Conservation (phyloP, 2,888 invertebrate genomes). For the Galerucella pusilla region DNA sequence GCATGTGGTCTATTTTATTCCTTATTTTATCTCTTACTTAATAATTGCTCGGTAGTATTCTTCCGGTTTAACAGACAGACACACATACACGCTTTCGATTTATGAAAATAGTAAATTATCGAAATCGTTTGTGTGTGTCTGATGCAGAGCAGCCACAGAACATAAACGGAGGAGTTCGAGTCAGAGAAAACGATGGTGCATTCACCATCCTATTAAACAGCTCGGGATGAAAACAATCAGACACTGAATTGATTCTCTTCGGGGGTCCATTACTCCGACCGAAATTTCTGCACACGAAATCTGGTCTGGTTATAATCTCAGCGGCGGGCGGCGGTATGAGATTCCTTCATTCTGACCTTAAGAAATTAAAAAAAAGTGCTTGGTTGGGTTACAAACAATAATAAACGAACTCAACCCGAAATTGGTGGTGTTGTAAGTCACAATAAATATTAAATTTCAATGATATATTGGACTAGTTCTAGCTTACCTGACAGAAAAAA, state of each 20-base stretch:
- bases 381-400: no score
- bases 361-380: neutral
- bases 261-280: slow-evolving; percentile 64
- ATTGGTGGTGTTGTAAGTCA: no score
- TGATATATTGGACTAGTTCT: no score
- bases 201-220: slow-evolving; percentile 63
- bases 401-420: no score
- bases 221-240: slow-evolving; percentile 66
- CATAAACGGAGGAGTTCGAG: slow-evolving; percentile 15
- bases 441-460: no score
- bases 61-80: slow-evolving; percentile 44
- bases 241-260: slow-evolving; percentile 65
- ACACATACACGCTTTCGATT: slow-evolving; percentile 39
- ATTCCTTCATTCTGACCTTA: neutral
- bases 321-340: slow-evolving; percentile 40
- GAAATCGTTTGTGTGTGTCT: slow-evolving; percentile 60
- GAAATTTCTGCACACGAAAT: slow-evolving; percentile 55
- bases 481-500: no score
- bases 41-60: slow-evolving; percentile 36
- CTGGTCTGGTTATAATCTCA: slow-evolving; percentile 50
- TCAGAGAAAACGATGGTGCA: slow-evolving; percentile 43
- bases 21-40: slow-evolving; percentile 16
- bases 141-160: slow-evolving; percentile 56
- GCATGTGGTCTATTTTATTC: slow-evolving; percentile 14
- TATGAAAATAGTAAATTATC: slow-evolving; percentile 59